Percentiles rank a stretch among this genome's conserved stretches.
These are phyloP conservation scores for Drosophila mimetica DNA, from an alignment of 2,888 invertebrate species.

Conservation along the genomic window DNA sequence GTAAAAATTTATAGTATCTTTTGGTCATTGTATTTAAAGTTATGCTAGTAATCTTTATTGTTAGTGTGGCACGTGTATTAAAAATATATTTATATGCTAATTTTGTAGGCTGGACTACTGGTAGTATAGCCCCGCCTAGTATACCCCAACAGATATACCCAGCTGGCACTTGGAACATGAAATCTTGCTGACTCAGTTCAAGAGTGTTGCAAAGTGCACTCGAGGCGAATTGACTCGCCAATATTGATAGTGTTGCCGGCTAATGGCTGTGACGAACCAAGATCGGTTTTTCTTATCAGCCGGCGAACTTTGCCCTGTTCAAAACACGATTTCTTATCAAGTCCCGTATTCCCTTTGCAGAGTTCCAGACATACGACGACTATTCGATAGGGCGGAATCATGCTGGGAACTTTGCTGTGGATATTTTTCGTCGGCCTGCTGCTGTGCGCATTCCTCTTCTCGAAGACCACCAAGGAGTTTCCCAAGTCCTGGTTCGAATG, in stretches of 20 bases:
- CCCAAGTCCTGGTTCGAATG: conserved; percentile 84
- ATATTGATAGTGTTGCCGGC: conserved; percentile 36
- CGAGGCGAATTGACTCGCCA: conserved; percentile 27
- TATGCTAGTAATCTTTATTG: background rate
- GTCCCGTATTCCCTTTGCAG: conserved; percentile 9
- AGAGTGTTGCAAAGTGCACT: conserved; percentile 56
- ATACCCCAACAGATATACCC: conserved; percentile 4
- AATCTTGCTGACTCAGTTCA: conserved; percentile 59
- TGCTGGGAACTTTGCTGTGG: conserved; percentile 57
- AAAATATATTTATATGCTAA: too few relatives aligned
- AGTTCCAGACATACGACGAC: conserved; percentile 8
- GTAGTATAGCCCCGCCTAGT: background rate
- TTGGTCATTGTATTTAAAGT: too few relatives aligned
- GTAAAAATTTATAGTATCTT: too few relatives aligned
- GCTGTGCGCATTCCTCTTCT: conserved; percentile 79
- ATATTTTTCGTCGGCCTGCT: conserved; percentile 60
- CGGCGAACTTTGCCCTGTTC: conserved; percentile 48
- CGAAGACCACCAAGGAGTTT: conserved; percentile 83
- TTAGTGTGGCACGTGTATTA: background rate
- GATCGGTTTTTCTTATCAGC: conserved; percentile 38
- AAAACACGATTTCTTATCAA: conserved; percentile 46
- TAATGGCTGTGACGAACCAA: conserved; percentile 19
- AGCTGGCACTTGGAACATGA: background rate
- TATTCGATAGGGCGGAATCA: conserved; percentile 24
- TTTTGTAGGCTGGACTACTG: background rate